These are phyloP conservation scores for Bufotes viridis DNA, from an alignment of 2,797 vertebrate species.

Conservation along the genomic window DNA sequence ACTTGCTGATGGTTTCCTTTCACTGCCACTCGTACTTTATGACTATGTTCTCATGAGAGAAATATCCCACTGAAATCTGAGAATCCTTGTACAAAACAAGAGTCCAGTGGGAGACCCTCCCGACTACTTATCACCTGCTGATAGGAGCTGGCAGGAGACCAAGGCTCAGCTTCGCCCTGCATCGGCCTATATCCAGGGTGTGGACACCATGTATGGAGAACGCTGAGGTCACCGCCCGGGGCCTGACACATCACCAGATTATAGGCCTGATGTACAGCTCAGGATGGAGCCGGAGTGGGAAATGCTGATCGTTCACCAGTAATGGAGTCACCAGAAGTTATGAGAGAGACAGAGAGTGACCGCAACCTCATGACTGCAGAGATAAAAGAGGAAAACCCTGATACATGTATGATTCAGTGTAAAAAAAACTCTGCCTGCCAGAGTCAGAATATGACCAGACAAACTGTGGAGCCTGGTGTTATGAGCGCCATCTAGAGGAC, in stretches of 20 bases:
- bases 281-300: neutral
- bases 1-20: neutral
- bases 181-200: neutral
- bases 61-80: neutral
- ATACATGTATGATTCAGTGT: no score
- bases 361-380: neutral
- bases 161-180: neutral
- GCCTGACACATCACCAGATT: no score
- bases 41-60: neutral
- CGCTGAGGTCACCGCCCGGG: neutral
- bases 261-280: slow-evolving; percentile 3
- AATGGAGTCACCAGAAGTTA: neutral
- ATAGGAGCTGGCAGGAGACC: neutral
- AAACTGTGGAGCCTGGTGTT: no score
- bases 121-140: neutral
- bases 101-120: neutral
- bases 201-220: neutral
- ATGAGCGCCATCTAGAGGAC: no score
- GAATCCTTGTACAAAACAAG: neutral
- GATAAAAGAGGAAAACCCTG: neutral
- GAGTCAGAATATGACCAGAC: no score
- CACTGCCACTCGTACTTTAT: neutral
- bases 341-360: neutral
- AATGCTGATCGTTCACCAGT: neutral
- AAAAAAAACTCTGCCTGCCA: no score